These are phyloP conservation scores for Agrilus biguttatus DNA, from an alignment of 2,888 invertebrate genomes.

Conservation along the genomic window DNA sequence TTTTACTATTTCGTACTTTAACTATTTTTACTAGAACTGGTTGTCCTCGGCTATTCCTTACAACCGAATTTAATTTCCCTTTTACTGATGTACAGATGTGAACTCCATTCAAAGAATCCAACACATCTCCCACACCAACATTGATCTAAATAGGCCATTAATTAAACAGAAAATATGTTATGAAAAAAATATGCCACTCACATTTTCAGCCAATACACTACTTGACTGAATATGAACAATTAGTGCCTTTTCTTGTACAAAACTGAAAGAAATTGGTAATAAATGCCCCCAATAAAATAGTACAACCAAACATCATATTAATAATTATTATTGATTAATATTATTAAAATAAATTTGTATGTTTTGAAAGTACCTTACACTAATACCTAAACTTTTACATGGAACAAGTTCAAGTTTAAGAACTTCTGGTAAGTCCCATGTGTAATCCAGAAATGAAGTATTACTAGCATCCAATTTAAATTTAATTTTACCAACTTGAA, in stretches of 20 bases:
- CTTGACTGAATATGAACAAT: constrained; percentile 41
- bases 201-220: constrained; percentile 49
- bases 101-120: constrained; percentile 47
- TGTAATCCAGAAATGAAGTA: constrained; percentile 44
- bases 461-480: constrained; percentile 41
- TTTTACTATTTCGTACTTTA: constrained; percentile 35
- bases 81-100: constrained; percentile 32
- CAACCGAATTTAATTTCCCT: constrained; percentile 34
- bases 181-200: constrained; percentile 24
- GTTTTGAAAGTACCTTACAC: constrained; percentile 34
- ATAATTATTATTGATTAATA: background rate
- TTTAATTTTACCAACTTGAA: constrained; percentile 35
- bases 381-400: constrained; percentile 43
- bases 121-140: constrained; percentile 44
- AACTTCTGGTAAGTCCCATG: constrained; percentile 44
- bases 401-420: constrained; percentile 45
- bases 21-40: constrained; percentile 36
- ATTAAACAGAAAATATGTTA: background rate
- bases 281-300: background rate
- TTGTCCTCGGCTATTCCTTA: constrained; percentile 31
- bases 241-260: constrained; percentile 41
- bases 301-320: background rate
- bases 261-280: constrained; percentile 28
- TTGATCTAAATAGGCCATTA: constrained; percentile 31
- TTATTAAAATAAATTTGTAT: background rate